These are phyloP conservation scores for Narcine bancroftii DNA, from an alignment of 2,113 vertebrate species.

Conservation along the genomic window DNA sequence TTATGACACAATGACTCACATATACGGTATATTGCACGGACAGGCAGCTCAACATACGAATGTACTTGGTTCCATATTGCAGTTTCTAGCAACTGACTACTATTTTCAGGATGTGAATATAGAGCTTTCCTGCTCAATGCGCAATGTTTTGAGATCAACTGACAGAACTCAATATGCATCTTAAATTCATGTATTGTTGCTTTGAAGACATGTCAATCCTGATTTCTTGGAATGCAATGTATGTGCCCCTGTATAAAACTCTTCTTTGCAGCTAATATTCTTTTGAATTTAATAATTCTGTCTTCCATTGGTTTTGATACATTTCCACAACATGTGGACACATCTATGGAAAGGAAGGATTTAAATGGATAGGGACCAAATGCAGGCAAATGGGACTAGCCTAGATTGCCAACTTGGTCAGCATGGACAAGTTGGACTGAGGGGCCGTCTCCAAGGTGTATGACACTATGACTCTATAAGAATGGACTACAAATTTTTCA, in stretches of 20 bases:
- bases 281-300: conserved; percentile 7
- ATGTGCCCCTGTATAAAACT: not conserved
- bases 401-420: too few species aligned
- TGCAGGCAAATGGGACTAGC: too few species aligned
- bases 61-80: conserved; percentile 31
- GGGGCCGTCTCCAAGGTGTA: too few species aligned
- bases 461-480: too few species aligned
- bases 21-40: conserved; percentile 26
- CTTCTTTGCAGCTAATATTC: too few species aligned
- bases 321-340: too few species aligned
- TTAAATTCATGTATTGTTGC: not conserved
- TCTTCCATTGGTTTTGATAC: not conserved
- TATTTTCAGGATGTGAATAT: not conserved
- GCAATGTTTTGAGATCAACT: not conserved
- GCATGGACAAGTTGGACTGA: too few species aligned
- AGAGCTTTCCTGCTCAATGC: not conserved
- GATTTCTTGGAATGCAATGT: not conserved
- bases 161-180: not conserved
- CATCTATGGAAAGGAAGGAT: too few species aligned
- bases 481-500: conserved; percentile 7
- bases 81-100: conserved; percentile 29
- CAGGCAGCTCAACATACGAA: conserved; percentile 22
- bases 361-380: too few species aligned
- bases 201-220: not conserved
- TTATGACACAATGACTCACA: conserved; percentile 34